Conservation (phyloP, 2,888 invertebrate species). For the Callinectes sapidus region DNA sequence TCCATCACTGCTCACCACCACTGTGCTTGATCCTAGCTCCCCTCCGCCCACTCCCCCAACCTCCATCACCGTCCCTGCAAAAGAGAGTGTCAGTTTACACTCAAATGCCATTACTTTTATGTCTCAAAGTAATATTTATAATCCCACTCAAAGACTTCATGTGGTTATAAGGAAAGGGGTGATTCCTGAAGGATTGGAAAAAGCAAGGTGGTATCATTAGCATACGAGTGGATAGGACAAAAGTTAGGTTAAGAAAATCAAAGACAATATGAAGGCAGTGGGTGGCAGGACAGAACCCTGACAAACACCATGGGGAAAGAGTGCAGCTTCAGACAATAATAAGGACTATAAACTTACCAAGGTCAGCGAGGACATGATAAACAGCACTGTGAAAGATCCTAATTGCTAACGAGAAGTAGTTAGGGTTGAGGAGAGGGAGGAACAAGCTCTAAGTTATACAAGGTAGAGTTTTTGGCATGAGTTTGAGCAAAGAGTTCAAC, state of each 20-base stretch:
- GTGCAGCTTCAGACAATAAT: no score
- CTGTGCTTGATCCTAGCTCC: slow-evolving; percentile 53
- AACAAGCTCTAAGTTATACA: no score
- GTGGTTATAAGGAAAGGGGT: no score
- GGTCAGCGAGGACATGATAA: no score
- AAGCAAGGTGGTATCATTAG: neutral
- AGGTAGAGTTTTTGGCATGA: no score
- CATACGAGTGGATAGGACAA: neutral
- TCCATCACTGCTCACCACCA: slow-evolving; percentile 53
- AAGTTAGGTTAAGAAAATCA: neutral
- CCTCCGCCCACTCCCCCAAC: slow-evolving; percentile 51
- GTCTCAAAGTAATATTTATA: neutral
- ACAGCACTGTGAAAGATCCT: no score
- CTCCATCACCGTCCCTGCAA: slow-evolving; percentile 46
- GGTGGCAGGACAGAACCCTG: neutral
- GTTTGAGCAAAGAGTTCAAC: no score
- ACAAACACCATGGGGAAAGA: neutral
- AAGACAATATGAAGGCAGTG: neutral
- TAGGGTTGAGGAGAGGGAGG: no score
- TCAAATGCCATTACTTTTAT: neutral
- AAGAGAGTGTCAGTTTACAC: neutral
- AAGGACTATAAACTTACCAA: no score
- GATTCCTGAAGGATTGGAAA: no score
- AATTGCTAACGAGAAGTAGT: no score
- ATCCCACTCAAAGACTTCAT: neutral